Percentiles rank a stretch among this genome's conserved stretches.
These are phyloP conservation scores for Pyrochroa serraticornis DNA, from an alignment of 2,888 invertebrate species.

Conservation along the genomic window DNA sequence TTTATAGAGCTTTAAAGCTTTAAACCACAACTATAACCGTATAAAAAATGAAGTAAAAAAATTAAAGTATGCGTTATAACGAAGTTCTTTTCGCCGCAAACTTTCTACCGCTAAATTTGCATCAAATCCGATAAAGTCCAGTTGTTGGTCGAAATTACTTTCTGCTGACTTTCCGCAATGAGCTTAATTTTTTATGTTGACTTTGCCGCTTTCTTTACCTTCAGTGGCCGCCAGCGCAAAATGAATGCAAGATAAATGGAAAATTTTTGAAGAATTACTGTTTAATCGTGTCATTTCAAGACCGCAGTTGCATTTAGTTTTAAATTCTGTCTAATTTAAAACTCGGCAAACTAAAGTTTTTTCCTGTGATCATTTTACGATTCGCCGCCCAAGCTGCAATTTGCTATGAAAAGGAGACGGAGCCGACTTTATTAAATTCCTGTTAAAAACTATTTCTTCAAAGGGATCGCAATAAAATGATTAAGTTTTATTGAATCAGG, in stretches of 20 bases:
- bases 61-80: too few species aligned
- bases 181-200: not conserved
- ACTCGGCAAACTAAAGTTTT: constrained; percentile 23
- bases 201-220: not conserved
- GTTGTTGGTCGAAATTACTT: too few species aligned
- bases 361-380: constrained; percentile 17
- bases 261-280: constrained; percentile 17
- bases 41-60: too few species aligned
- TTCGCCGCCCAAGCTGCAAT: constrained; percentile 21
- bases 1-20: too few species aligned
- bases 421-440: constrained; percentile 14
- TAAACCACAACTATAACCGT: too few species aligned
- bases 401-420: constrained; percentile 25
- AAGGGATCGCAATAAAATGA: constrained; percentile 24
- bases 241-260: constrained; percentile 18
- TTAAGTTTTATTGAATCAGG: constrained; percentile 15
- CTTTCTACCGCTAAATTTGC: too few species aligned
- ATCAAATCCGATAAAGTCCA: too few species aligned
- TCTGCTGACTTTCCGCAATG: too few species aligned
- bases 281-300: constrained; percentile 17
- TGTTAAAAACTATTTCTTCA: constrained; percentile 22
- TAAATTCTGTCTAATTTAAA: constrained; percentile 20
- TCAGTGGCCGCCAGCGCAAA: constrained; percentile 3
- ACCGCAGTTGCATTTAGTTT: constrained; percentile 22
- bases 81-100: too few species aligned